A percentile compares a stretch with the other conserved stretches of the same genome.
Conservation (phyloP, 2,113 vertebrate genomes). For the Pipa parva region DNA sequence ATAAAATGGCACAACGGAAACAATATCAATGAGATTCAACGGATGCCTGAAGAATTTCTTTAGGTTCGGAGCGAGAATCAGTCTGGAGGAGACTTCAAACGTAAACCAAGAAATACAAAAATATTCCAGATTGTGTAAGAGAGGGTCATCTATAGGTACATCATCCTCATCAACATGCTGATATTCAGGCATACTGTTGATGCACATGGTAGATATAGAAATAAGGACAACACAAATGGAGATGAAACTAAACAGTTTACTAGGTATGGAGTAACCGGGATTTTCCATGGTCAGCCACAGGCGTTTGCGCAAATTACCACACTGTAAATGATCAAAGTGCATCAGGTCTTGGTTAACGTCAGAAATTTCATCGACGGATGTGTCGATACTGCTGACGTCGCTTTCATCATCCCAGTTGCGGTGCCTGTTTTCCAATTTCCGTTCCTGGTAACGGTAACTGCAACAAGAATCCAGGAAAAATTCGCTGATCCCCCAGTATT, state of each 20-base stretch:
- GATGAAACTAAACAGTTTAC: conserved; percentile 91
- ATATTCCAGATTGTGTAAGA: conserved; percentile 79
- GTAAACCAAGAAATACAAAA: conserved; percentile 97
- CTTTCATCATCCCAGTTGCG: conserved; percentile 92
- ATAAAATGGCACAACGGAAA: conserved; percentile 90
- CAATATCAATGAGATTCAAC: conserved; percentile 89
- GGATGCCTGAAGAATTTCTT: conserved; percentile 90
- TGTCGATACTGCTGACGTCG: conserved; percentile 91
- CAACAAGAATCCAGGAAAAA: conserved; percentile 93
- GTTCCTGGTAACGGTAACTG: conserved; percentile 90
- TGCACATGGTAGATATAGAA: conserved; percentile 90
- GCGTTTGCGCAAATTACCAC: conserved; percentile 76
- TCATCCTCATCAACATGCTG: conserved; percentile 75
- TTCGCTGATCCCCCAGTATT: conserved; percentile 97
- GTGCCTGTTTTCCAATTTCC: conserved; percentile 78
- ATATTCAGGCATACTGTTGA: conserved; percentile 92
- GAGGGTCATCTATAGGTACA: conserved; percentile 67
- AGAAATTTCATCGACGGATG: conserved; percentile 85
- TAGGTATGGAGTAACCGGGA: conserved; percentile 92
- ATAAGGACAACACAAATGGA: conserved; percentile 89
- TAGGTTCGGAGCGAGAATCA: conserved; percentile 84
- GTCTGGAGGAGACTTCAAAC: conserved; percentile 85
- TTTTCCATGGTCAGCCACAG: conserved; percentile 97
- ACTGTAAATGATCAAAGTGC: conserved; percentile 76
- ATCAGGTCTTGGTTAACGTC: conserved; percentile 89